Evolutionary conservation across 1,140 invertebrate species (phyloP).

Genomic region (Calephelis virginiensis): DNA sequence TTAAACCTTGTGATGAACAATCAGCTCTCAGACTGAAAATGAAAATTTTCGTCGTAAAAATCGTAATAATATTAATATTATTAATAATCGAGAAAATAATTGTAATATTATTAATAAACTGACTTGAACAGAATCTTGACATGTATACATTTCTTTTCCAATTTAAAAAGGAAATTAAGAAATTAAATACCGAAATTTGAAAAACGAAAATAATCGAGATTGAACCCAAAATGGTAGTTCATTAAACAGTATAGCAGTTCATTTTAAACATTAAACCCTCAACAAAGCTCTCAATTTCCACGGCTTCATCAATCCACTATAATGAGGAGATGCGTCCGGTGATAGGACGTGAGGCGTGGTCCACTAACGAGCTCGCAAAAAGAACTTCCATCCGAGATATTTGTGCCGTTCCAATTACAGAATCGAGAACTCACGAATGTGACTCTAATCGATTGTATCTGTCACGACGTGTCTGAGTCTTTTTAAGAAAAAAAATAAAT

Average conservation of each 20-base stretch:
- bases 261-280: neutral
- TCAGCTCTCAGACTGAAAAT: too few relatives aligned
- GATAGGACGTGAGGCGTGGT: slow-evolving; percentile 15
- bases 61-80: too few relatives aligned
- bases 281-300: slow-evolving; percentile 14
- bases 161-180: too few relatives aligned
- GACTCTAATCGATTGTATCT: slow-evolving; percentile 10
- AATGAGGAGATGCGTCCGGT: slow-evolving; percentile 15
- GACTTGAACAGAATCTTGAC: too few relatives aligned
- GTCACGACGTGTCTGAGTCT: neutral
- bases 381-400: slow-evolving; percentile 14
- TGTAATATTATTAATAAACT: too few relatives aligned
- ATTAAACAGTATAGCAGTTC: neutral
- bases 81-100: too few relatives aligned
- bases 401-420: slow-evolving; percentile 16
- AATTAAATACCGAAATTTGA: too few relatives aligned
- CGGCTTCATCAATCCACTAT: slow-evolving; percentile 6
- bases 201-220: too few relatives aligned
- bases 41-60: too few relatives aligned
- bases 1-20: too few relatives aligned
- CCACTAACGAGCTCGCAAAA: slow-evolving; percentile 17
- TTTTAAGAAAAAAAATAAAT: neutral
- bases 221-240: slow-evolving; percentile 26
- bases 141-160: too few relatives aligned
- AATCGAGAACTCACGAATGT: slow-evolving; percentile 16